A percentile compares a stretch with the other conserved stretches of the same genome.
Evolutionary conservation across 1,140 invertebrate genomes (phyloP).

Genomic region (Pollicipes pollicipes): DNA sequence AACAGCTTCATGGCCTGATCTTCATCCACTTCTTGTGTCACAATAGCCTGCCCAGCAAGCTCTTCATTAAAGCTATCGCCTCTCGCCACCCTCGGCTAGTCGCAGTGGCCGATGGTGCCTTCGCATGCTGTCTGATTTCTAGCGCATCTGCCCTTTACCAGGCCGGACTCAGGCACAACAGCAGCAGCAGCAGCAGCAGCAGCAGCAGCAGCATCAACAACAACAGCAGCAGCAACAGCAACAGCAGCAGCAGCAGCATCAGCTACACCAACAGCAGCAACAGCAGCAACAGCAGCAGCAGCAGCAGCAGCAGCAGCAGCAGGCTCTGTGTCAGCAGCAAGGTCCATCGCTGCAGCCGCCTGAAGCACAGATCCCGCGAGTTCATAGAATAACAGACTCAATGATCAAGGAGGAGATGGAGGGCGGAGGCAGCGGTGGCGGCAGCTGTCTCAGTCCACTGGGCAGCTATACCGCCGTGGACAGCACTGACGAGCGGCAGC

Average conservation of each 20-base stretch:
- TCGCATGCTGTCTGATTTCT: neutral
- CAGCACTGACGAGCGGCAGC: neutral
- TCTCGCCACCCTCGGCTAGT: neutral
- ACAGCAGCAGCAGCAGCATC: slow-evolving; percentile 15
- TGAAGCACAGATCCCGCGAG: neutral
- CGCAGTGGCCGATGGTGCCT: neutral
- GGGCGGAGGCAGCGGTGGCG: too few species aligned
- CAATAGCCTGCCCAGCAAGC: neutral
- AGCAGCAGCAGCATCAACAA: slow-evolving; percentile 14
- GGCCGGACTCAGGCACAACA: neutral
- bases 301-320: slow-evolving; percentile 13
- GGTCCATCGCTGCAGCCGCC: slow-evolving; percentile 11
- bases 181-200: slow-evolving; percentile 8
- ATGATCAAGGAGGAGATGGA: neutral
- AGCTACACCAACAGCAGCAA: slow-evolving; percentile 13
- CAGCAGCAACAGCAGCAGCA: slow-evolving; percentile 13
- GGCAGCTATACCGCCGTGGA: neutral
- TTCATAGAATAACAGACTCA: neutral
- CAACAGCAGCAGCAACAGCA: slow-evolving; percentile 13
- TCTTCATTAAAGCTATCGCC: neutral
- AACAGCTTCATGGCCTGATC: neutral
- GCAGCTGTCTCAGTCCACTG: neutral
- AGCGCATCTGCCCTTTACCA: neutral
- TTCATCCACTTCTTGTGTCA: neutral
- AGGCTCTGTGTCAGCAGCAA: slow-evolving; percentile 15